These are phyloP conservation scores for Chelonus formosanus DNA, from an alignment of 2,888 invertebrate species.

Conservation along the genomic window DNA sequence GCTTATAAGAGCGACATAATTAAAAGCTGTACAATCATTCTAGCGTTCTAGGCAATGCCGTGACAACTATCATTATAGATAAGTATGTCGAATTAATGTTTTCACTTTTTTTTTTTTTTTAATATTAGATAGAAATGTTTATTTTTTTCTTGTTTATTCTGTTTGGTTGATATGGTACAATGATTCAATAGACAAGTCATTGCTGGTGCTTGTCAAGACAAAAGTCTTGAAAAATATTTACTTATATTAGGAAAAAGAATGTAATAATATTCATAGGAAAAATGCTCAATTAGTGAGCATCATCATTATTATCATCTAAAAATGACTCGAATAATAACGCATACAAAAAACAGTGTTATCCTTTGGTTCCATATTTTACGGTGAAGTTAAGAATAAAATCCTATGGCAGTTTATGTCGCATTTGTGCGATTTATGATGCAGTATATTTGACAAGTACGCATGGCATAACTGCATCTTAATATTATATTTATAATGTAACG, in stretches of 20 bases:
- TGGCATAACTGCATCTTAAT: background rate
- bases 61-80: background rate
- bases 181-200: background rate
- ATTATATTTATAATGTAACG: slow-evolving; percentile 3
- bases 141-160: slow-evolving; percentile 3
- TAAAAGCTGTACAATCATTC: slow-evolving; percentile 34
- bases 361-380: slow-evolving; percentile 46
- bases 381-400: slow-evolving; percentile 44
- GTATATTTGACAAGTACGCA: slow-evolving; percentile 14
- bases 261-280: background rate
- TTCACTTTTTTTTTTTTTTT: background rate
- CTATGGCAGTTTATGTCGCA: slow-evolving; percentile 54
- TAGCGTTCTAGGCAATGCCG: slow-evolving; percentile 23
- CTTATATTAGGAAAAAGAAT: background rate
- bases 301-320: slow-evolving; percentile 10
- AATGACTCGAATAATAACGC: slow-evolving; percentile 21
- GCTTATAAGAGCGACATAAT: slow-evolving; percentile 24
- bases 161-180: slow-evolving; percentile 5
- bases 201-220: background rate
- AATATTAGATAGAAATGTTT: background rate
- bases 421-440: slow-evolving; percentile 30
- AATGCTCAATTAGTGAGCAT: background rate
- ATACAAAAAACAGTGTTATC: slow-evolving; percentile 40
- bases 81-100: slow-evolving; percentile 3
- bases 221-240: slow-evolving; percentile 6